Evolutionary conservation across 1,140 invertebrate genomes (phyloP), one percentile per base, ranked within the genome.

Genomic region (Calephelis virginiensis): DNA sequence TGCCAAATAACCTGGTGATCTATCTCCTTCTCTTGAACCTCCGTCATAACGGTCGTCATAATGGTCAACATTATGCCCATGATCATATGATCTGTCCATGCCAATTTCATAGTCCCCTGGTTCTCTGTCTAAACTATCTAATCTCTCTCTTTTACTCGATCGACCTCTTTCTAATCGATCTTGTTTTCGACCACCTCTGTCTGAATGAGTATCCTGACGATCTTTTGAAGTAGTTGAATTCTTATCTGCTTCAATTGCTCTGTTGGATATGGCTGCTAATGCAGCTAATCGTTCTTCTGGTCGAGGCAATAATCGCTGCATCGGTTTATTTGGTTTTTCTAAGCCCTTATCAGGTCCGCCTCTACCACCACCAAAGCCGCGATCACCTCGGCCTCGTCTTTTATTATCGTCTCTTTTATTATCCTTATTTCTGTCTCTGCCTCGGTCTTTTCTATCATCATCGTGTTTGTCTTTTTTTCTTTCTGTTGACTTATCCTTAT

Each of bases 361-460:
- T 67, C 82, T 81, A 63, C 89, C 79, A 53, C 85, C 78, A 62
- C 90, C 89, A 50, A 90, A 72, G 9, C 86, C 89, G 46, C 89
- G 76, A 7, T 89, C 87, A 59, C 53, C 53, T 40, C 88, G 74
- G 11, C 90, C 91, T 61, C 90, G 72, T 74, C 82, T 76, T 64
- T 84, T 92, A 69, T 74, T 79, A 69, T 91, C 86, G 67, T 92
- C 91, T 74, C 90, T 81, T 80, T 92, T 92, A 61, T 65, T 76
- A 66, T 92, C 90, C 76, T 91, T 91, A 69, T 93, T 83, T 67
- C 94, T 89, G 70, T 95, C 94, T 6, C 94, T 86, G 66, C 94
- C 94, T 64, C 94, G 90, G 92, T 82, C 94, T 91, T 73, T 93
- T 45, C 94, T 88, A 8, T 93, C 91, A 78, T 92, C 91, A 69